Percentiles rank a stretch among this genome's conserved stretches.
Conservation (phyloP, 2,113 vertebrate genomes). For the Crotalus viridis region DNA sequence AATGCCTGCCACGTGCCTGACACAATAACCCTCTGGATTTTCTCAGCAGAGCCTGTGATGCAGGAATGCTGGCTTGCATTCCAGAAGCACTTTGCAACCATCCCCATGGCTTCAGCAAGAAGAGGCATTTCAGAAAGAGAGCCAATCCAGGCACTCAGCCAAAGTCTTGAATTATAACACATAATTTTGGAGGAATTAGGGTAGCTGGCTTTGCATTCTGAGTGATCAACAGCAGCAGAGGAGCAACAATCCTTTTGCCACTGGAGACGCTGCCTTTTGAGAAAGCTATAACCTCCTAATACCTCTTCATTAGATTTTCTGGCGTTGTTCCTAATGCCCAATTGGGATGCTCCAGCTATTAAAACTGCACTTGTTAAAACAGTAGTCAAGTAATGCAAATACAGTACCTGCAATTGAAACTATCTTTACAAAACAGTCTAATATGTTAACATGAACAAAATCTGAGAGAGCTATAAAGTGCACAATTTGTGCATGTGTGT, state of each 20-base stretch:
- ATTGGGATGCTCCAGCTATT: background rate
- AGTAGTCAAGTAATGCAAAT: background rate
- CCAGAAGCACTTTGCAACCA: constrained; percentile 50
- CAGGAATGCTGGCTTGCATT: constrained; percentile 57
- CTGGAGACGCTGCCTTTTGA: background rate
- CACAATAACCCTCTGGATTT: constrained; percentile 71
- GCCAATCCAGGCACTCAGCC: constrained; percentile 36
- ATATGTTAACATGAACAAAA: background rate
- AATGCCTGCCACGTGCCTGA: constrained; percentile 71
- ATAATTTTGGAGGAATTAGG: constrained; percentile 24
- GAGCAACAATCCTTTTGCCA: constrained; percentile 21
- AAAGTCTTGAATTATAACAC: constrained; percentile 31
- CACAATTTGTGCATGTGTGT: background rate
- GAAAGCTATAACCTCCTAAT: background rate
- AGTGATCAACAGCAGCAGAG: constrained; percentile 23
- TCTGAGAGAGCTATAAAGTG: background rate
- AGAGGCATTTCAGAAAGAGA: constrained; percentile 33
- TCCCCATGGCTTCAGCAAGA: constrained; percentile 58
- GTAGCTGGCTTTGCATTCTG: constrained; percentile 25
- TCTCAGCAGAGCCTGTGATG: constrained; percentile 57
- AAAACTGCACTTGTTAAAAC: constrained; percentile 8
- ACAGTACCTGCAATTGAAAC: background rate
- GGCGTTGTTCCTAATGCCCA: background rate
- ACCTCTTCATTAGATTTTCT: background rate
- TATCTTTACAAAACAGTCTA: background rate